Percentiles rank a stretch among this genome's conserved stretches.
Conservation (phyloP, 2,888 invertebrate species). For the Scaptomyza parva region DNA sequence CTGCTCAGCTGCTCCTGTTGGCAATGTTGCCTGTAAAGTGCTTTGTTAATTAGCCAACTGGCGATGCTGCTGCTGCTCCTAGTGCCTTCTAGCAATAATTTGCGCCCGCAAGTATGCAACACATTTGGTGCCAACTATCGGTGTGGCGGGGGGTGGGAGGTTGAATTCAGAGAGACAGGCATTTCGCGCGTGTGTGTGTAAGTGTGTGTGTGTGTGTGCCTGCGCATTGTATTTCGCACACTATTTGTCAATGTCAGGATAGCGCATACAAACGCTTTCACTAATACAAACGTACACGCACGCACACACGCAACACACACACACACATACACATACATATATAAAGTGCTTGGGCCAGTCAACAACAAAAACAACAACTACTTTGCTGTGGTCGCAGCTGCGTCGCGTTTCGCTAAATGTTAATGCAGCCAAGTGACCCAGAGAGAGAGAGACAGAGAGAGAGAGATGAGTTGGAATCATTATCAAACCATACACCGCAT, state of each 20-base stretch:
- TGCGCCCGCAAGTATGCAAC: conserved; percentile 76
- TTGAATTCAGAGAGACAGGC: too few species aligned
- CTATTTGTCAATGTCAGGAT: conserved; percentile 75
- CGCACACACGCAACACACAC: conserved; percentile 6
- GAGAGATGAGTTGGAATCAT: conserved; percentile 10
- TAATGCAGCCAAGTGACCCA: conserved; percentile 48
- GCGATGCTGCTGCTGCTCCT: conserved; percentile 33
- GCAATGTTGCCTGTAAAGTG: conserved; percentile 65
- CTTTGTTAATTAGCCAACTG: conserved; percentile 79
- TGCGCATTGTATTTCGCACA: conserved; percentile 73
- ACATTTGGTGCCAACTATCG: conserved; percentile 63
- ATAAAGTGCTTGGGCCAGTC: conserved; percentile 31
- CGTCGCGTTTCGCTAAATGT: conserved; percentile 52
- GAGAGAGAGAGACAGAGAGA: background rate
- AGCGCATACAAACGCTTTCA: conserved; percentile 18
- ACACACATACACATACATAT: too few species aligned
- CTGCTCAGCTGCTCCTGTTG: conserved; percentile 33
- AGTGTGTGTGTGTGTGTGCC: conserved; percentile 17
- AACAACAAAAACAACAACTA: conserved; percentile 55
- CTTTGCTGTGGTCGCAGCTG: conserved; percentile 50
- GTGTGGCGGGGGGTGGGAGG: conserved; percentile 8
- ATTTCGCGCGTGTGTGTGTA: conserved; percentile 3
- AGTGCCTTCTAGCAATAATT: conserved; percentile 65
- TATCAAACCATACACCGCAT: background rate
- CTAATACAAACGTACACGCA: too few species aligned